Percentiles rank a stretch among this genome's conserved stretches.
These are phyloP conservation scores for Paragorgia papillata DNA, from an alignment of 92 coral and sea anemone genomes.

Conservation along the genomic window DNA sequence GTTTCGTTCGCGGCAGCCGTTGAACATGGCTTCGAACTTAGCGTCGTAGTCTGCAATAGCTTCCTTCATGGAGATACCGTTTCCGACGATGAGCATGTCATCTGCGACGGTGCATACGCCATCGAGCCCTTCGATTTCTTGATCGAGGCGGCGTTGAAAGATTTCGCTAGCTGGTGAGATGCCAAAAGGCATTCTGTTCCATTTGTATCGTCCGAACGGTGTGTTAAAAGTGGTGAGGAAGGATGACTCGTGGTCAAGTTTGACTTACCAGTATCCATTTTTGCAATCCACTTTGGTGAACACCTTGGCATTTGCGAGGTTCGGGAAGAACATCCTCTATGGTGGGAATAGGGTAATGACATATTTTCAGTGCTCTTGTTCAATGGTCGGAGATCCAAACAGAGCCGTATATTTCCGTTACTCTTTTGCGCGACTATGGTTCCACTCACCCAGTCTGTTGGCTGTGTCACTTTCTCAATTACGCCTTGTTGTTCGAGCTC, in stretches of 20 bases:
- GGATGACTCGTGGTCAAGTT: constrained; percentile 35
- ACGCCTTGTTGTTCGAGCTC: constrained; percentile 9
- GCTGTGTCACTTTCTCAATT: constrained; percentile 7
- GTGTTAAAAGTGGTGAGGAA: constrained; percentile 35
- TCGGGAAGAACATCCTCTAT: constrained; percentile 36
- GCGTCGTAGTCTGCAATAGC: constrained; percentile 48
- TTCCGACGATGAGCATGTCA: constrained; percentile 29
- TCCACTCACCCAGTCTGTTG: constrained; percentile 38
- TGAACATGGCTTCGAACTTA: constrained; percentile 6
- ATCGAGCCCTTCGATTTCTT: constrained; percentile 32
- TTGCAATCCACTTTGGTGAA: constrained; percentile 33
- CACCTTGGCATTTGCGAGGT: constrained; percentile 19
- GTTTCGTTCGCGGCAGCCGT: constrained; percentile 33
- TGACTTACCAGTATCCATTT: constrained; percentile 30
- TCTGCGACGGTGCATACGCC: constrained; percentile 33
- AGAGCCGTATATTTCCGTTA: constrained; percentile 24
- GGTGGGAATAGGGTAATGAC: constrained; percentile 38
- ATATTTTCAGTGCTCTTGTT: constrained; percentile 37
- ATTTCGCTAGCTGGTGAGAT: constrained; percentile 43
- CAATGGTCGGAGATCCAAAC: constrained; percentile 24
- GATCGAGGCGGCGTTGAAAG: constrained; percentile 23
- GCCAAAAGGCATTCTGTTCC: constrained; percentile 43
- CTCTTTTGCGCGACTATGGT: constrained; percentile 4
- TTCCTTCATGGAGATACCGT: constrained; percentile 27
- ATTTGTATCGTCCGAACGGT: constrained; percentile 31